Base-by-base conservation (phyloP, 2,888 invertebrate species). In the Adela reaumurella region DNA sequence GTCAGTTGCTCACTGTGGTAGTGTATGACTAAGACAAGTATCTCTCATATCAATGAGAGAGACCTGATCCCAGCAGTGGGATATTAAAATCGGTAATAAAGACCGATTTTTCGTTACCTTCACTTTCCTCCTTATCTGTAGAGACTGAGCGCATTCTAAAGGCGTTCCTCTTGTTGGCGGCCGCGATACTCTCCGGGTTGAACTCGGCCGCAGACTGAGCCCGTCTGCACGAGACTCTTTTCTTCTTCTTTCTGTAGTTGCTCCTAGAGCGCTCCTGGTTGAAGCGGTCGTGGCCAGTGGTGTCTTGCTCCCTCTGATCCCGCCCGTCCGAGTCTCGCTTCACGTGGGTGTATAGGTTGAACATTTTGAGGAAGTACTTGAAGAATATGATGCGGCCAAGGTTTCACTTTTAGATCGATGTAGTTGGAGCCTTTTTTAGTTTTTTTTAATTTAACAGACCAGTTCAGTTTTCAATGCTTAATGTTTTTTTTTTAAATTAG, bases 201-300 rank as follows among this genome's bases (percentile, higher is more conserved):
- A 88, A 76, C 61, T 88, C 88, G 2, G 84, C 84, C 0, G 86
- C 87, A 11, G 87, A 88, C 64, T 86, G 87, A 19, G 87, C 83
- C 50, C 88, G 70, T 51, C 85, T 74, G 52, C 85, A 81, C n/a
- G 83, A 81, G 16, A 81, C 82, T 28, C 74, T 77, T 43, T 76
- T 80, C 63, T 83, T 82, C 62, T 77, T 81, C 66, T 78, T 77
- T 59, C 73, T 68, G 20, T 74, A 79, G 49, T 73, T 79, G 0
- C 76, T 68, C 52, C 79, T 63, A 0, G 84, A 79, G 1, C 88
- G 71, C 50, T 87, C 85, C 61, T 88, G 88, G 59, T 88, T 90
- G 64, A 90, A 92, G 57, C 90, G 79, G 60, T 92, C 92, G 59
- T 92, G 92, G 0, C 91, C 92, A 6, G 90, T 92, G 2, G 88